phyloP scores from a whole-genome alignment of 2,797 vertebrate species.

The Hirundo rustica region DNA sequence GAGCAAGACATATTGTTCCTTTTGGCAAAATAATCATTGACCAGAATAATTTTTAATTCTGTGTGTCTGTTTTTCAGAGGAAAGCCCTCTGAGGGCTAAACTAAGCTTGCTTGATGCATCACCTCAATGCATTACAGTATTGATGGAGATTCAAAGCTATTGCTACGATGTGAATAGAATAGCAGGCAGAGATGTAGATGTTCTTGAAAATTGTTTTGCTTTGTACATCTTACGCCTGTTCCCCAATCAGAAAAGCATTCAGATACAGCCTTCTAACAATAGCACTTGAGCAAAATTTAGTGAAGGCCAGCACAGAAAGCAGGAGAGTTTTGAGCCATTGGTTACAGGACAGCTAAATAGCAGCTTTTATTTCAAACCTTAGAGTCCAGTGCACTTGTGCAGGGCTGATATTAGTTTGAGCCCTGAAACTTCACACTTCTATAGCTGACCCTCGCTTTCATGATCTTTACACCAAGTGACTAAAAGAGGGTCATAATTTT shows the following conservation, averaged over 20 bases:
- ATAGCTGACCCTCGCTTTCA: background rate
- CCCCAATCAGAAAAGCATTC: background rate
- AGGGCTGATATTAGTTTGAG: background rate
- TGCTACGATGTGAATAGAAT: background rate
- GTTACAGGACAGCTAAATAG: background rate
- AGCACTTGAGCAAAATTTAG: background rate
- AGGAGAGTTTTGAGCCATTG: background rate
- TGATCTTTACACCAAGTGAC: background rate
- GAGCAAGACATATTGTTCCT: background rate
- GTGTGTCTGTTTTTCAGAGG: background rate
- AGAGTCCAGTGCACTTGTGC: background rate
- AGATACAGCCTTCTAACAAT: background rate
- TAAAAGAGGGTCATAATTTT: constrained; percentile 23
- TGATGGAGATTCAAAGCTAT: background rate
- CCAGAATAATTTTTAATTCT: background rate
- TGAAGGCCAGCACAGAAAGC: background rate
- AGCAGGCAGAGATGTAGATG: background rate
- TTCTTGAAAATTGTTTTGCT: background rate
- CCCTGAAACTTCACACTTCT: background rate
- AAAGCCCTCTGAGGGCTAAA: background rate
- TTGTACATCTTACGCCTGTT: background rate
- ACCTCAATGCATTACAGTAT: background rate
- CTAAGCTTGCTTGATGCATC: background rate
- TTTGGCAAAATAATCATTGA: background rate
- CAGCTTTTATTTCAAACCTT: background rate